Percentiles rank a stretch among this genome's conserved stretches.
Evolutionary conservation across 1,140 invertebrate genomes (phyloP).

Genomic region (Cheumatopsyche charites): DNA sequence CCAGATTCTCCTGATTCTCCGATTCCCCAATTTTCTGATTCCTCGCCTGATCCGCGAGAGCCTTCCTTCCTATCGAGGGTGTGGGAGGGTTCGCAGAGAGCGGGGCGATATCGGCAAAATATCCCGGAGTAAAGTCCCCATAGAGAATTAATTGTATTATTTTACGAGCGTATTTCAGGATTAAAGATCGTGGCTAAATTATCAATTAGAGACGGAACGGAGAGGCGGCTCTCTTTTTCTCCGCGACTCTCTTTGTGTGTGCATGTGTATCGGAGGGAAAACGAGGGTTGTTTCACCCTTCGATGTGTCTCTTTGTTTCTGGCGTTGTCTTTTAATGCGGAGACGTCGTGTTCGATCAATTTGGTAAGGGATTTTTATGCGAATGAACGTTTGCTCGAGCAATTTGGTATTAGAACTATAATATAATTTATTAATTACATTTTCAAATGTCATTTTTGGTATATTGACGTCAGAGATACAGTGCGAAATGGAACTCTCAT

Average conservation of each 20-base stretch:
- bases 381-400: no score
- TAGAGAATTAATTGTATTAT: constrained; percentile 64
- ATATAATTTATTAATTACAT: no score
- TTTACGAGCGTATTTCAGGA: constrained; percentile 53
- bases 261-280: no score
- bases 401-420: no score
- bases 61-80: neutral
- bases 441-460: no score
- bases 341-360: constrained; percentile 10
- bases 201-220: constrained; percentile 60
- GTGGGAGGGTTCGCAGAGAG: no score
- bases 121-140: constrained; percentile 49
- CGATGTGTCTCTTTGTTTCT: constrained; percentile 21
- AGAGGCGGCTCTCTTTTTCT: constrained; percentile 48
- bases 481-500: no score
- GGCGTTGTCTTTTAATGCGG: constrained; percentile 4
- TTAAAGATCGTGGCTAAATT: constrained; percentile 61
- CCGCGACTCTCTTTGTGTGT: constrained; percentile 4
- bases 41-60: neutral
- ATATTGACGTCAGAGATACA: no score
- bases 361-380: constrained; percentile 12
- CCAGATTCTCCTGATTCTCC: neutral
- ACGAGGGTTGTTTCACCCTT: no score
- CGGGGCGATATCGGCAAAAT: constrained; percentile 26
- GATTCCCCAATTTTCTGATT: neutral